Evolutionary conservation across 2,113 vertebrate species (phyloP).

Genomic region (Tauraco erythrolophus): DNA sequence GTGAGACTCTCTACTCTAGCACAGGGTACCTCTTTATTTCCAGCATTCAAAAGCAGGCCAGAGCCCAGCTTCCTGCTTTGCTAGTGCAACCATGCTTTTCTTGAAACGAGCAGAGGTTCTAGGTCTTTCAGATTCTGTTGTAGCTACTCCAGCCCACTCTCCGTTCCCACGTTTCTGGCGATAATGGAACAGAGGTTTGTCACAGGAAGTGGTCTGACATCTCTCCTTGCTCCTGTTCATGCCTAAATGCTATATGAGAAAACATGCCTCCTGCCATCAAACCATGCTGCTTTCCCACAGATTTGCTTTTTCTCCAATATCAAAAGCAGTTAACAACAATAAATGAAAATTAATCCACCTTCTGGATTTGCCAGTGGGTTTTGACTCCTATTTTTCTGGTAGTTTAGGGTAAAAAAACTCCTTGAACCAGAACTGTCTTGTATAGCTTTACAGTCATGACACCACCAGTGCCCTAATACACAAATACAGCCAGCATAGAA

Average conservation of each 20-base stretch:
- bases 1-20: neutral
- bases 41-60: neutral
- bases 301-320: neutral
- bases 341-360: neutral
- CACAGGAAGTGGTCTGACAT: neutral
- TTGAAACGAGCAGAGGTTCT: neutral
- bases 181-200: neutral
- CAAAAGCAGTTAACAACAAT: neutral
- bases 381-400: neutral
- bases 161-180: neutral
- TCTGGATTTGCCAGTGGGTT: neutral
- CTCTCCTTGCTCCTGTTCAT: neutral
- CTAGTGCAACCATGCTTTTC: neutral
- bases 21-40: neutral
- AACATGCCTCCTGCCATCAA: neutral
- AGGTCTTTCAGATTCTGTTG: neutral
- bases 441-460: neutral
- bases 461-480: neutral
- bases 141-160: neutral
- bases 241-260: neutral
- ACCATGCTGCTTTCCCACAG: neutral
- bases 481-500: fast-evolving
- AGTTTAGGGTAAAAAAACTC: neutral
- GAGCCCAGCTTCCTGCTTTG: neutral
- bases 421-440: neutral